phyloP scores from a whole-genome alignment of 2,888 invertebrate species.

The Branchellion lobata region DNA sequence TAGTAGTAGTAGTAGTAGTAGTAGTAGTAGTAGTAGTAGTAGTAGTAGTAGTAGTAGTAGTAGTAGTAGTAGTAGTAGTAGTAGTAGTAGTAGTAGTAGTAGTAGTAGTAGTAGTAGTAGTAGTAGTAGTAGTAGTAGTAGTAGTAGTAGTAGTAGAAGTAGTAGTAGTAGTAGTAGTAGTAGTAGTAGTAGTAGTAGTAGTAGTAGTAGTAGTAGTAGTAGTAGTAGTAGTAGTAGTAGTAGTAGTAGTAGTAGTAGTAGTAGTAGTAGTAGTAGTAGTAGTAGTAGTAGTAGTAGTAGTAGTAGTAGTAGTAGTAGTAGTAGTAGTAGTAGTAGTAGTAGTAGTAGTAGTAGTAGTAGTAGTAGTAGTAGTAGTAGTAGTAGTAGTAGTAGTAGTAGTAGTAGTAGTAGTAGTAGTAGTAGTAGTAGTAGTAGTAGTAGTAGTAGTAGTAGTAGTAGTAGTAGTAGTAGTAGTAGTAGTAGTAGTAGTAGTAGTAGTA shows the following conservation, averaged over 20 bases:
- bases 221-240: conserved; percentile 15
- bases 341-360: too few species aligned
- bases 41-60: conserved; percentile 32
- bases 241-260: conserved; percentile 1
- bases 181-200: conserved; percentile 25
- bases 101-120: conserved; percentile 34
- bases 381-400: too few species aligned
- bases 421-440: too few species aligned
- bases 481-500: too few species aligned
- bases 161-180: conserved; percentile 14
- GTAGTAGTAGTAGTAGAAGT: conserved; percentile 29
- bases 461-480: too few species aligned
- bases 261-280: background rate
- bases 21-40: conserved; percentile 34
- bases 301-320: background rate
- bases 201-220: background rate
- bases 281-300: background rate
- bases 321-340: too few species aligned
- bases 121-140: conserved; percentile 34
- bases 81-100: conserved; percentile 32
- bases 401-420: too few species aligned
- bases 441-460: too few species aligned
- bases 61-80: conserved; percentile 34
- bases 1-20: conserved; percentile 15
- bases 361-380: too few species aligned